Evolutionary conservation across 2,888 invertebrate genomes (phyloP).

Genomic region (Thyatira batis): DNA sequence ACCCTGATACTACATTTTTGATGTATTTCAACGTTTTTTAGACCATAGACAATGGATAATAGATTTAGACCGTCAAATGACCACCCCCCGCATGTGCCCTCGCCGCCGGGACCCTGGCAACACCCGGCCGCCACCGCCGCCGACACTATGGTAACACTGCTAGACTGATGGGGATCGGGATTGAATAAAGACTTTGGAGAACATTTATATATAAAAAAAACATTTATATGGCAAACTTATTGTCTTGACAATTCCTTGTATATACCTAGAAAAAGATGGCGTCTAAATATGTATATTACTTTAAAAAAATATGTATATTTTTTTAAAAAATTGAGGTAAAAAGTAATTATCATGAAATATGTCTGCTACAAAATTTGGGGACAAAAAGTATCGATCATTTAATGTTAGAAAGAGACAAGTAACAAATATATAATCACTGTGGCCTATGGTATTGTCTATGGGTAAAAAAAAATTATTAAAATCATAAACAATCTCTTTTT

Average conservation of each 20-base stretch:
- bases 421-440: conserved; percentile 18
- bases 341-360: conserved; percentile 33
- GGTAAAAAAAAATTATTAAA: background rate
- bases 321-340: too few relatives aligned
- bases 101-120: conserved; percentile 15
- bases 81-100: conserved; percentile 36
- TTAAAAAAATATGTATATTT: too few relatives aligned
- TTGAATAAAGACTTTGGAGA: background rate
- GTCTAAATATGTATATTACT: too few relatives aligned
- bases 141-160: conserved; percentile 7
- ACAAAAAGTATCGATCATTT: background rate
- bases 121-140: conserved; percentile 8
- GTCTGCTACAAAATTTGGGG: conserved; percentile 21
- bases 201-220: too few relatives aligned
- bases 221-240: conserved; percentile 17
- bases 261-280: too few relatives aligned
- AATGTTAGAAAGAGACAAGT: background rate
- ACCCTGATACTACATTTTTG: too few relatives aligned
- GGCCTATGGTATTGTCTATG: conserved; percentile 9
- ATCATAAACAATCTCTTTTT: background rate
- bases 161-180: conserved; percentile 10
- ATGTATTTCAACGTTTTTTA: too few relatives aligned
- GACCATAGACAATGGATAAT: too few relatives aligned
- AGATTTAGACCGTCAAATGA: conserved; percentile 54
- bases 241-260: too few relatives aligned